phyloP scores from a whole-genome alignment of 2,113 vertebrate species.

The Paramormyrops kingsleyae region DNA sequence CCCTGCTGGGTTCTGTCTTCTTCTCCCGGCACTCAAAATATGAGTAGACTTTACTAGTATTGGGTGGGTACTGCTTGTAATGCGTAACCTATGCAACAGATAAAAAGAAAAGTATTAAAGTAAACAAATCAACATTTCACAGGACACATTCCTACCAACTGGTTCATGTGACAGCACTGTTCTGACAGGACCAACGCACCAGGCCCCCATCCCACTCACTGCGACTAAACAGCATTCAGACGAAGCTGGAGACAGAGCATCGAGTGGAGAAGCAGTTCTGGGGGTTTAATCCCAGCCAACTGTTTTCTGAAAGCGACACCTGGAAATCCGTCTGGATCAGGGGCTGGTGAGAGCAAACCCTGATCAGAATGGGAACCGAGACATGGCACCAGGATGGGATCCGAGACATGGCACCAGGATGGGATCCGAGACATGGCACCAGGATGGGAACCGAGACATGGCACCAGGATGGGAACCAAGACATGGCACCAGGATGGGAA shows the following conservation, averaged over 20 bases:
- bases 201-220: not conserved
- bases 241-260: not conserved
- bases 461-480: too few relatives aligned
- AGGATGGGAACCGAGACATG: too few relatives aligned
- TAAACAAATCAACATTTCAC: not conserved
- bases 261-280: not conserved
- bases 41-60: constrained; percentile 99
- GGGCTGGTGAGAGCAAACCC: not conserved
- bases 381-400: not conserved
- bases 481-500: too few relatives aligned
- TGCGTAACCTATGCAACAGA: constrained; percentile 78
- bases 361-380: not conserved
- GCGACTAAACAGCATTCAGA: not conserved
- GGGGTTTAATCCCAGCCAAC: not conserved
- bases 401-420: too few relatives aligned
- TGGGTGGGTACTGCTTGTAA: constrained; percentile 97
- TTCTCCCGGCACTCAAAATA: constrained; percentile 98
- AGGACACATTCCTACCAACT: not conserved
- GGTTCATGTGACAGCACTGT: not conserved
- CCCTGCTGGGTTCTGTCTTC: constrained; percentile 82
- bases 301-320: not conserved
- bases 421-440: too few relatives aligned
- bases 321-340: not conserved
- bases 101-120: not conserved
- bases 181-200: not conserved